Conservation (phyloP, 1,140 invertebrate genomes). For the Hirudo medicinalis region DNA sequence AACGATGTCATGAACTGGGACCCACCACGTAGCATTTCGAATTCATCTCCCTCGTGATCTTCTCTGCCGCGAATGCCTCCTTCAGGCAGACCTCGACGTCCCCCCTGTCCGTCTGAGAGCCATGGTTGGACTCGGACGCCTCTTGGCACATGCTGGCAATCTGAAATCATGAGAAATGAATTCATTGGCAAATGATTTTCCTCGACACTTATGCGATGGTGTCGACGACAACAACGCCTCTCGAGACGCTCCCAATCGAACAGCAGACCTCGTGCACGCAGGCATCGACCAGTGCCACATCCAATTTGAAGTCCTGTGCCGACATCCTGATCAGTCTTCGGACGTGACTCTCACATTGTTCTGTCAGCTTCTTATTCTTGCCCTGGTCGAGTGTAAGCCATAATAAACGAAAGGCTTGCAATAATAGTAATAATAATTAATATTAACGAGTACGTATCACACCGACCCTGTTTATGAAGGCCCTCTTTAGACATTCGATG, state of each 20-base stretch:
- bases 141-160: conserved; percentile 30
- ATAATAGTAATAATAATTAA: not conserved
- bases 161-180: conserved; percentile 43
- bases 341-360: conserved; percentile 67
- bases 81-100: conserved; percentile 76
- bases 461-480: conserved; percentile 14
- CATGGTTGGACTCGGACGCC: conserved; percentile 33
- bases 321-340: conserved; percentile 66
- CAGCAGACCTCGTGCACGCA: conserved; percentile 49
- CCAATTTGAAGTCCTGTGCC: conserved; percentile 63
- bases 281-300: conserved; percentile 62
- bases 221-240: no score
- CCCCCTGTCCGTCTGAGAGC: conserved; percentile 46
- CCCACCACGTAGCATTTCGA: not conserved
- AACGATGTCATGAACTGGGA: not conserved
- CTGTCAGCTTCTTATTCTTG: conserved; percentile 38
- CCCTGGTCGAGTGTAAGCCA: not conserved
- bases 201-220: no score
- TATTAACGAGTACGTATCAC: no score
- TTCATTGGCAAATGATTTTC: no score
- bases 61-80: conserved; percentile 55
- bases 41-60: conserved; percentile 45
- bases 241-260: no score
- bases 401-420: conserved; percentile 11
- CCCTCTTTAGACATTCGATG: conserved; percentile 20